Evolutionary conservation across 2,113 vertebrate genomes (phyloP).

Genomic region (Psittacula cyanocephala): DNA sequence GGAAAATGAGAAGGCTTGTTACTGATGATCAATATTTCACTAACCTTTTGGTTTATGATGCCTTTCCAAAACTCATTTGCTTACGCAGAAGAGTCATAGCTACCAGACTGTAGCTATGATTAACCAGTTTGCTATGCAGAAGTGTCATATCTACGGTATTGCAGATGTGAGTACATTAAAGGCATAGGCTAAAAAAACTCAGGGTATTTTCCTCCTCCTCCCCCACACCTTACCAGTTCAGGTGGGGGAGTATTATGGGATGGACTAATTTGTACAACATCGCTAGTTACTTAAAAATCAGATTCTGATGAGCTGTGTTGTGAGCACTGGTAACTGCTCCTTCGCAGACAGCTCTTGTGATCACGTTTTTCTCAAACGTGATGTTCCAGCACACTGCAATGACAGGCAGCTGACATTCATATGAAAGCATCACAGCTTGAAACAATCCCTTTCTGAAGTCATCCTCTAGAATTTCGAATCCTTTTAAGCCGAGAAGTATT

Average conservation of each 20-base stretch:
- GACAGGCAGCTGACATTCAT: not conserved
- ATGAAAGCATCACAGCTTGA: not conserved
- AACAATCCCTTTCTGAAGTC: not conserved
- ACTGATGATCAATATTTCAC: not conserved
- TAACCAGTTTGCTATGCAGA: slow-evolving; percentile 48
- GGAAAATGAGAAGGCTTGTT: not conserved
- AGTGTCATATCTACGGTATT: not conserved
- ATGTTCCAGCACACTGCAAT: not conserved
- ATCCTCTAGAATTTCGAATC: not conserved
- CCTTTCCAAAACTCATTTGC: not conserved
- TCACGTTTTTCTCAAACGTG: not conserved
- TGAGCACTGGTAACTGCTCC: not conserved
- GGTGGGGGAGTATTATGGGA: not conserved
- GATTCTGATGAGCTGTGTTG: not conserved
- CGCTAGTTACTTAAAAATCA: not conserved
- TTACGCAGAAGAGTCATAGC: not conserved
- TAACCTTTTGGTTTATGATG: not conserved
- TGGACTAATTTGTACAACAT: not conserved
- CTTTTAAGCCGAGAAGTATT: not conserved
- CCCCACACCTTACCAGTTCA: not conserved
- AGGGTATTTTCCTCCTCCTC: not conserved
- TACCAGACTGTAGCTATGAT: not conserved
- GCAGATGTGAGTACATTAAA: not conserved
- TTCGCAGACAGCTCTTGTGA: not conserved
- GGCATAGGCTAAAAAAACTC: not conserved